A percentile compares a stretch with the other conserved stretches of the same genome.
phyloP scores from a whole-genome alignment of 2,797 vertebrate species.

The Trachops cirrhosus region DNA sequence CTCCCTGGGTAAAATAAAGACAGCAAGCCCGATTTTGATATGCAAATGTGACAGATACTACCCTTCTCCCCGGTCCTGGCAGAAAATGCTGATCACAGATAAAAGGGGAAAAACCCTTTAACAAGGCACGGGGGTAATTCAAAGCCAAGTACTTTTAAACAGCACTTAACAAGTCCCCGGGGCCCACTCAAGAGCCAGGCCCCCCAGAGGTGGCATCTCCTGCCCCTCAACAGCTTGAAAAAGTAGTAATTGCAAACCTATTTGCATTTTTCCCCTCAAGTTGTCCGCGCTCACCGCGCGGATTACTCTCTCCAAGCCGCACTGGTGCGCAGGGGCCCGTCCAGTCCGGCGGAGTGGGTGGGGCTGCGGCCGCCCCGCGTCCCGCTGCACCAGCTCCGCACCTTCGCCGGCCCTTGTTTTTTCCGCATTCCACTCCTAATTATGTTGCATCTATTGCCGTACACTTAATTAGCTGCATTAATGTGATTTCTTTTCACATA shows the following conservation, averaged over 20 bases:
- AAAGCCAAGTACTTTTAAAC: conserved; percentile 97
- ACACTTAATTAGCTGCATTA: conserved; percentile 98
- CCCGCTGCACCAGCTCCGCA: conserved; percentile 53
- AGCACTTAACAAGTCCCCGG: conserved; percentile 98
- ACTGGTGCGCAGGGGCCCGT: conserved; percentile 63
- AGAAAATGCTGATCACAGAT: conserved; percentile 88
- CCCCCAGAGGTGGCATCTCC: conserved; percentile 88
- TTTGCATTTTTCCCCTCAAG: conserved; percentile 90
- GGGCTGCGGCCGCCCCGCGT: neutral
- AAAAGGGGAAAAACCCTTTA: conserved; percentile 85
- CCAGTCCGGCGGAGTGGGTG: neutral
- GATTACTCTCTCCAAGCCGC: conserved; percentile 44
- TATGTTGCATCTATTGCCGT: conserved; percentile 93
- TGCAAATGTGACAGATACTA: conserved; percentile 82
- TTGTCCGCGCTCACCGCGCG: conserved; percentile 71
- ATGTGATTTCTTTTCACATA: conserved; percentile 99
- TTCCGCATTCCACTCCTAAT: conserved; percentile 87
- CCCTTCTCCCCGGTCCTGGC: conserved; percentile 79
- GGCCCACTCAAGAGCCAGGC: conserved; percentile 91
- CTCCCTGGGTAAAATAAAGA: conserved; percentile 74
- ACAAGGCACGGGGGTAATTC: conserved; percentile 97
- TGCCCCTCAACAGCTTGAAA: conserved; percentile 94
- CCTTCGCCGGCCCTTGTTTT: conserved; percentile 82
- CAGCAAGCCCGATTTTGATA: conserved; percentile 83
- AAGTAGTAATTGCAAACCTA: conserved; percentile 94